These are phyloP conservation scores for Frankliniella fusca DNA, from an alignment of 2,888 invertebrate genomes.

Conservation along the genomic window DNA sequence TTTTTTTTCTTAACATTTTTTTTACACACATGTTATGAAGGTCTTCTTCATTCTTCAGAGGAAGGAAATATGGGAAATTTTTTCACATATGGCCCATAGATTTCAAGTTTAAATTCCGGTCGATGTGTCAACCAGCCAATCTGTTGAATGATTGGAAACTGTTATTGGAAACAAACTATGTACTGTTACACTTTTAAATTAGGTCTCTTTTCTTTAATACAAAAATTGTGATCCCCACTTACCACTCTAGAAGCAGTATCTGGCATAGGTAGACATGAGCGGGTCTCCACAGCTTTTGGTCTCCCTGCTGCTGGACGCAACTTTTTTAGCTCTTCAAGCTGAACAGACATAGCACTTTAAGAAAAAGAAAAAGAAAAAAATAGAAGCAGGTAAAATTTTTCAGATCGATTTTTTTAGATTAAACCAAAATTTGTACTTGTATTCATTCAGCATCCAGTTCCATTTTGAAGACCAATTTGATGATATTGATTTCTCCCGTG, in stretches of 20 bases:
- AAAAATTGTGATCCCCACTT: neutral
- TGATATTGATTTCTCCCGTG: constrained; percentile 23
- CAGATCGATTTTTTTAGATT: neutral
- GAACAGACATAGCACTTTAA: neutral
- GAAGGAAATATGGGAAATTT: constrained; percentile 8
- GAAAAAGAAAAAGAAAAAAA: neutral
- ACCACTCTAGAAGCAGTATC: constrained; percentile 36
- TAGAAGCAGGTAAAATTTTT: too few species aligned
- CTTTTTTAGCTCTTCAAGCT: neutral
- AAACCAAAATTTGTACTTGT: constrained; percentile 39
- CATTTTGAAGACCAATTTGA: constrained; percentile 30
- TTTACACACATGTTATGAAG: neutral
- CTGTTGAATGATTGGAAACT: neutral
- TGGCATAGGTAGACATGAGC: constrained; percentile 41
- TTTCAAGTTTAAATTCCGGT: constrained; percentile 37
- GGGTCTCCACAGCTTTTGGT: constrained; percentile 36
- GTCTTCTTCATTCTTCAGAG: neutral
- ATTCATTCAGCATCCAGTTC: constrained; percentile 43
- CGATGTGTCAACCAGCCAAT: constrained; percentile 37
- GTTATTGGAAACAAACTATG: too few species aligned
- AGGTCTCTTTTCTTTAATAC: too few species aligned
- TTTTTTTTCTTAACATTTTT: neutral
- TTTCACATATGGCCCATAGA: constrained; percentile 35
- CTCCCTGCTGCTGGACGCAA: neutral
- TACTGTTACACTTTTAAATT: too few species aligned